Conservation (phyloP, 2,888 invertebrate genomes). For the Drosophila mayaguana region DNA sequence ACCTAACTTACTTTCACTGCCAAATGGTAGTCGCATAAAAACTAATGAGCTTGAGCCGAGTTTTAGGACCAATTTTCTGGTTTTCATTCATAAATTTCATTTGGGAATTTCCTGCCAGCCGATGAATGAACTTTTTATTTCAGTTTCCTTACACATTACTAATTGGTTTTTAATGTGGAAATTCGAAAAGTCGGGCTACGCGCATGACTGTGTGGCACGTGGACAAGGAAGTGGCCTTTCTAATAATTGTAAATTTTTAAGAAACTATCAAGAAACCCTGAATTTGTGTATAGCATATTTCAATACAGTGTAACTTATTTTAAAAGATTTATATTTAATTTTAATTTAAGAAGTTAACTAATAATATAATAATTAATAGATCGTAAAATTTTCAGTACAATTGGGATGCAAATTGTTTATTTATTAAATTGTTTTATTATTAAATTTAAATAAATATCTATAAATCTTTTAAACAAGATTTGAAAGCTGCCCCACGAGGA, state of each 20-base stretch:
- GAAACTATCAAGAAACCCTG: background rate
- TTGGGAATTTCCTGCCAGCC: constrained; percentile 59
- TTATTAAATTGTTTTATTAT: too few relatives aligned
- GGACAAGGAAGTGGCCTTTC: background rate
- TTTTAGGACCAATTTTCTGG: constrained; percentile 8
- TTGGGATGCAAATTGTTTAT: too few relatives aligned
- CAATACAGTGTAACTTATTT: background rate
- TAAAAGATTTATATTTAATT: background rate
- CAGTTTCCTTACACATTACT: constrained; percentile 28
- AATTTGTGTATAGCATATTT: background rate
- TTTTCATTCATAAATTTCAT: constrained; percentile 64
- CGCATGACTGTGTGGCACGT: constrained; percentile 12
- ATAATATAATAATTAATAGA: too few relatives aligned
- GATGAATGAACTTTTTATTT: constrained; percentile 57
- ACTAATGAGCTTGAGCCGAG: constrained; percentile 63
- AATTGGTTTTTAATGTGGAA: constrained; percentile 72
- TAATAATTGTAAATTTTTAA: background rate
- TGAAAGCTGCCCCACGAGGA: background rate
- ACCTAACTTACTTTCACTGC: constrained; percentile 71
- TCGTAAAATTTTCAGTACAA: too few relatives aligned
- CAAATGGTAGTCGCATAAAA: constrained; percentile 64
- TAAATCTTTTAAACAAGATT: background rate
- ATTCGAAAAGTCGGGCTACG: constrained; percentile 13
- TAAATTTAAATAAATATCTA: background rate
- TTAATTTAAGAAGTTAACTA: too few relatives aligned